These are phyloP conservation scores for Drosophila formosana DNA, from an alignment of 2,888 invertebrate genomes.

Conservation along the genomic window DNA sequence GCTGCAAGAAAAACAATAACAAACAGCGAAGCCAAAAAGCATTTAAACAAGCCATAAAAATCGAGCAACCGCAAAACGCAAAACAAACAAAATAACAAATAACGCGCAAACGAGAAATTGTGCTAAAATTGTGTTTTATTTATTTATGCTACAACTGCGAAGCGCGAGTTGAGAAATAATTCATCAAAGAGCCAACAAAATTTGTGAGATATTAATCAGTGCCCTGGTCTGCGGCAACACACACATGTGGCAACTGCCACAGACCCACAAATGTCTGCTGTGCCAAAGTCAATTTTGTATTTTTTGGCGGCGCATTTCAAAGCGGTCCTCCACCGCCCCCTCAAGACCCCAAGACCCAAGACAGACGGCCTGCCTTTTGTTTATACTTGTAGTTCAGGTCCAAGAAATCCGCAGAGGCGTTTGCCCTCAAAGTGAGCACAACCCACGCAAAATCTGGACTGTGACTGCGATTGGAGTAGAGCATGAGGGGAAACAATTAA, in stretches of 20 bases:
- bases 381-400: too few relatives aligned
- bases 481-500: constrained; percentile 62
- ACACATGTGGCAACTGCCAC: constrained; percentile 59
- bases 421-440: constrained; percentile 3
- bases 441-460: constrained; percentile 58
- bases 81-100: constrained; percentile 62
- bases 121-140: constrained; percentile 72
- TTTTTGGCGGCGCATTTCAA: constrained; percentile 71
- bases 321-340: constrained; percentile 29
- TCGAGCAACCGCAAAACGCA: constrained; percentile 54
- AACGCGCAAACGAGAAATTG: constrained; percentile 45
- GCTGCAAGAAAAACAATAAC: constrained; percentile 12
- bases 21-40: constrained; percentile 30
- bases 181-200: constrained; percentile 70
- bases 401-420: constrained; percentile 58
- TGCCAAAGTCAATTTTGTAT: constrained; percentile 66
- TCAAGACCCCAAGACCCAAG: too few relatives aligned
- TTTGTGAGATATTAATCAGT: constrained; percentile 74
- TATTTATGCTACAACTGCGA: constrained; percentile 36
- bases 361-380: too few relatives aligned
- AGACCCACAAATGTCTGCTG: constrained; percentile 23
- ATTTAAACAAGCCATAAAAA: constrained; percentile 73
- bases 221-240: constrained; percentile 8
- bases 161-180: constrained; percentile 64
- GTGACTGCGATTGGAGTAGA: constrained; percentile 10